phyloP scores from a whole-genome alignment of 2,797 vertebrate genomes.

The Lerista edwardsae region DNA sequence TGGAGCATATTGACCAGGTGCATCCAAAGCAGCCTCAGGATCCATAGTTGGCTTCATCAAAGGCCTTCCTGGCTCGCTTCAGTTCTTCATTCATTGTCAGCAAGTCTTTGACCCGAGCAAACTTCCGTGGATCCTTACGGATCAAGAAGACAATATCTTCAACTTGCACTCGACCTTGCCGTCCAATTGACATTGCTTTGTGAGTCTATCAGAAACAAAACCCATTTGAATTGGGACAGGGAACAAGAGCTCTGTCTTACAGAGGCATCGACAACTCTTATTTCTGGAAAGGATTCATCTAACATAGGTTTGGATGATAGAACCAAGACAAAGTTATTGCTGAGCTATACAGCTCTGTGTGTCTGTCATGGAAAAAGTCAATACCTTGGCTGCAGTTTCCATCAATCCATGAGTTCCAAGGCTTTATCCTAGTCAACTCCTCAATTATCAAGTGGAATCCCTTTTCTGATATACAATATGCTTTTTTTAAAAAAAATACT shows the following conservation, averaged over 20 bases:
- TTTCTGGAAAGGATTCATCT: background rate
- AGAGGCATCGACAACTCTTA: background rate
- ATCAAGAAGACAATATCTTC: slow-evolving; percentile 98
- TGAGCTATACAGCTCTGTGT: background rate
- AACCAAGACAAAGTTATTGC: background rate
- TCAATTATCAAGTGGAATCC: background rate
- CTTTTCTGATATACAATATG: too few species aligned
- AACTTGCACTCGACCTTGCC: slow-evolving; percentile 96
- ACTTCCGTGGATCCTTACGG: slow-evolving; percentile 95
- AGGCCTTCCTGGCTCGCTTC: slow-evolving; percentile 95
- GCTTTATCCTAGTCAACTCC: background rate
- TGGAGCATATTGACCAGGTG: background rate
- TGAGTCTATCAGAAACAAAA: slow-evolving; percentile 81
- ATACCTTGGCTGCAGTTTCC: background rate
- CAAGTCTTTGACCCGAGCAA: slow-evolving; percentile 95
- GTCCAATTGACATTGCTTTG: slow-evolving; percentile 97
- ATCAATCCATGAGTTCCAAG: too few species aligned
- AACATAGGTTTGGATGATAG: background rate
- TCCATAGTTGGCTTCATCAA: slow-evolving; percentile 97
- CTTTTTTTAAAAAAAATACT: too few species aligned
- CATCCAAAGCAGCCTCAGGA: slow-evolving; percentile 75
- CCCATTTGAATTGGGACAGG: background rate
- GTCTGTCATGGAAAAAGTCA: too few species aligned
- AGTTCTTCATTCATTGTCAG: slow-evolving; percentile 99
- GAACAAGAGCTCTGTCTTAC: background rate